phyloP scores from a whole-genome alignment of 2,888 invertebrate genomes.

The Chloroclysta siterata region DNA sequence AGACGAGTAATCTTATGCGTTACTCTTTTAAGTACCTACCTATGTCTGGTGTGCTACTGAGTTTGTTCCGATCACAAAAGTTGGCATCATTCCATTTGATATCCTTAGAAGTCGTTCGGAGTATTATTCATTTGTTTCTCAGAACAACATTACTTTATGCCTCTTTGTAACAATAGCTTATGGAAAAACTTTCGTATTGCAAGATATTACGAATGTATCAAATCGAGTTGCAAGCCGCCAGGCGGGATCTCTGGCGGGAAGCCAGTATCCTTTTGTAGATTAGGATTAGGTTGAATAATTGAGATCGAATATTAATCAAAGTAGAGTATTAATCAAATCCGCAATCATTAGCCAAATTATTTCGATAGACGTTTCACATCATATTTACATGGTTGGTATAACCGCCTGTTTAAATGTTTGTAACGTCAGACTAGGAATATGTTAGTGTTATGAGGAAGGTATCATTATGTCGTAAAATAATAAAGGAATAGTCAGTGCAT shows the following conservation, averaged over 20 bases:
- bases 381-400: not conserved
- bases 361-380: too few relatives aligned
- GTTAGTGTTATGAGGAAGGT: not conserved
- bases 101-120: conserved; percentile 19
- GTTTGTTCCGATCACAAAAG: conserved; percentile 17
- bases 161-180: not conserved
- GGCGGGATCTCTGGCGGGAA: not conserved
- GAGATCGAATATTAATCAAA: not conserved
- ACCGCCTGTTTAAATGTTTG: not conserved
- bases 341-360: too few relatives aligned
- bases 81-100: conserved; percentile 28
- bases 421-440: not conserved
- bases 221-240: not conserved
- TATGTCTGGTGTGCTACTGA: conserved; percentile 5
- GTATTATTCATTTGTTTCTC: conserved; percentile 15
- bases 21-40: conserved; percentile 11
- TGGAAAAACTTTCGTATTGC: conserved; percentile 10
- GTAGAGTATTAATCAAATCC: not conserved
- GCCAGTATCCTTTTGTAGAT: not conserved
- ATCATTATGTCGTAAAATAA: not conserved
- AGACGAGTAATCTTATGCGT: conserved; percentile 11
- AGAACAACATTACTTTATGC: conserved; percentile 4
- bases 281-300: not conserved
- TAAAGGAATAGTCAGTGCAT: conserved; percentile 1
- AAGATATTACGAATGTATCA: conserved; percentile 1